Evolutionary conservation across 2,113 vertebrate species (phyloP), one percentile per base, ranked within the genome.

Genomic region (Psophia crepitans): DNA sequence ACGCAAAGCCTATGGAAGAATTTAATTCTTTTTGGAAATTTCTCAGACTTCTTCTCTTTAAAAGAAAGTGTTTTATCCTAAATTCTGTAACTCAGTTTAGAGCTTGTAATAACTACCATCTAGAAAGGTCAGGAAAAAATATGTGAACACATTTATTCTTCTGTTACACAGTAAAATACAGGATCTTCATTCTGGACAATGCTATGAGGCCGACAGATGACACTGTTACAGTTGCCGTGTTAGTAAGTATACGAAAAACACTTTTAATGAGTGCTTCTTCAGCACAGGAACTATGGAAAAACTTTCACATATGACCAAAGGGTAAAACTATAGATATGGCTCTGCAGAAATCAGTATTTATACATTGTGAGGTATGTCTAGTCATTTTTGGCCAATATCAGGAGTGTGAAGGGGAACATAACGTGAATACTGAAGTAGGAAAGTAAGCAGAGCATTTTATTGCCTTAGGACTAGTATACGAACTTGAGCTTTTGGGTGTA

Each of bases 131-230:
- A 86, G 21, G 64, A 84, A 87, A 6, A 77, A 80, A 73, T n/a
- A 61, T 7, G 4, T 88, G 35, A 93, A 84, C 11, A 3, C n/a
- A 23, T 75, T 82, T 85, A 14, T 93, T 90, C 28, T 92, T 90
- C 43, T 89, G 6, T 96, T 92, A 60, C 84, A 60, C 94, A 98
- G 98, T 97, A 39, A 97, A 80, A 79, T 98, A 95, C 91, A 96
- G 98, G 84, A 94, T 98, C 96, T 98, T 98, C 90, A 93, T 96
- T 60, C 91, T 98, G 91, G 92, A 98, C 92, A 97, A 97, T 68
- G 96, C 96, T 51, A 94, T 98, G 97, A 90, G 96, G 43, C 98
- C 98, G 2, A 24, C 54, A 24, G 90, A 97, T 14, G 96, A 97
- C 33, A 44, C 53, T 1, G 65, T 98, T 46, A 89, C 93, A 12